Evolutionary conservation across 1,140 invertebrate species (phyloP).

Genomic region (Cardiocondyla obscurior): DNA sequence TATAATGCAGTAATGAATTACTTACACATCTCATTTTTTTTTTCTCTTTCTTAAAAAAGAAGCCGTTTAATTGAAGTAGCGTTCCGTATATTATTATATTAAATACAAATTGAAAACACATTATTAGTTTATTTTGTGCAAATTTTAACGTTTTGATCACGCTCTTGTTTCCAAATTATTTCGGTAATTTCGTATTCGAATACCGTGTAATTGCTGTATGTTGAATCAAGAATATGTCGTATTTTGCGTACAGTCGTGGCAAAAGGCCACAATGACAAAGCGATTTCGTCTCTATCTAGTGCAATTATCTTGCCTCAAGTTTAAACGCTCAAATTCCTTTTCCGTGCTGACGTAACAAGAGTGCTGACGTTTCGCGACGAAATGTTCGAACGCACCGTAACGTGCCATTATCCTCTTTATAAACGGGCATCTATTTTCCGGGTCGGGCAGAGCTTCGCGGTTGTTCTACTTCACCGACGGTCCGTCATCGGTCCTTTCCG

Average conservation of each 20-base stretch:
- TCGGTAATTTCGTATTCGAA: background rate
- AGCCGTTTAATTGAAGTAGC: background rate
- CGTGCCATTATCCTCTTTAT: constrained; percentile 39
- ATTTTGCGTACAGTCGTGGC: background rate
- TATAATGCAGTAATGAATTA: background rate
- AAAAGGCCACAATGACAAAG: constrained; percentile 16
- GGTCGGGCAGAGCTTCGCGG: background rate
- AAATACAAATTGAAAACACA: background rate
- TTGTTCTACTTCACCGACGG: background rate
- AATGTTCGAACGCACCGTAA: constrained; percentile 47
- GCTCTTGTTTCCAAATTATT: background rate
- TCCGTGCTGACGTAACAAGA: background rate
- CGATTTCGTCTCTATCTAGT: constrained; percentile 16
- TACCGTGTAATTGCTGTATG: background rate
- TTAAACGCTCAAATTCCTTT: background rate
- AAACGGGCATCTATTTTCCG: constrained; percentile 42
- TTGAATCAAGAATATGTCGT: background rate
- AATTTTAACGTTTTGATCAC: background rate
- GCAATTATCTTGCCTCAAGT: constrained; percentile 14
- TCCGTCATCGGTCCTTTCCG: background rate
- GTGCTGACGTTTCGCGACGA: background rate
- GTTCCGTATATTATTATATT: background rate
- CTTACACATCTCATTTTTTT: too few relatives aligned
- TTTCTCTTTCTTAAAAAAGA: background rate
- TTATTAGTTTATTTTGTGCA: background rate